Evolutionary conservation across 2,888 invertebrate genomes (phyloP).

Genomic region (Ametastegia equiseti): DNA sequence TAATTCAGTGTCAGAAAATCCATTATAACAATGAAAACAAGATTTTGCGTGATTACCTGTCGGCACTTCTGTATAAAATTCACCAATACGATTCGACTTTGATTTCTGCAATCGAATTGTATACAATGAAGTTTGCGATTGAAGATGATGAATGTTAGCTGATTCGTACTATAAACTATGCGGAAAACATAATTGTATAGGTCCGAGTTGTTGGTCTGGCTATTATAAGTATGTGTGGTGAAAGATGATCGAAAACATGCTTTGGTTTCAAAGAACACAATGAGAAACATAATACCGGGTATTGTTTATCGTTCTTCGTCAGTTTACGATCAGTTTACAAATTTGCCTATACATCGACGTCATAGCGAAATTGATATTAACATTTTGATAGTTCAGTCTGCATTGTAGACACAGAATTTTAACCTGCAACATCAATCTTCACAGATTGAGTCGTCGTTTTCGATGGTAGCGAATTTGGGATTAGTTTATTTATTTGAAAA

Average conservation of each 20-base stretch:
- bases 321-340: neutral
- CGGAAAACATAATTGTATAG: neutral
- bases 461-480: no score
- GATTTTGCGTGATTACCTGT: neutral
- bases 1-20: neutral
- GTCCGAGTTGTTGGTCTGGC: neutral
- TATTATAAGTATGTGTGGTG: neutral
- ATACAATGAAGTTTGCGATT: neutral
- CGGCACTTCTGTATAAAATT: no score
- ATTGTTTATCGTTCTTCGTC: neutral
- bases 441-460: no score
- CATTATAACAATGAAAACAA: neutral
- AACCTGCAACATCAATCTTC: no score
- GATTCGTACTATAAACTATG: neutral
- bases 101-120: neutral
- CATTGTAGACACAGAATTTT: no score
- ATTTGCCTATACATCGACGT: no score
- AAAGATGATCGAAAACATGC: conserved; percentile 15
- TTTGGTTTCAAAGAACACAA: conserved; percentile 8
- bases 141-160: neutral
- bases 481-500: no score
- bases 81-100: no score
- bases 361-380: no score
- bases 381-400: no score
- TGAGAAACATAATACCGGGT: neutral